These are phyloP conservation scores for Megaceryle alcyon DNA, from an alignment of 2,797 vertebrate species.

Conservation along the genomic window DNA sequence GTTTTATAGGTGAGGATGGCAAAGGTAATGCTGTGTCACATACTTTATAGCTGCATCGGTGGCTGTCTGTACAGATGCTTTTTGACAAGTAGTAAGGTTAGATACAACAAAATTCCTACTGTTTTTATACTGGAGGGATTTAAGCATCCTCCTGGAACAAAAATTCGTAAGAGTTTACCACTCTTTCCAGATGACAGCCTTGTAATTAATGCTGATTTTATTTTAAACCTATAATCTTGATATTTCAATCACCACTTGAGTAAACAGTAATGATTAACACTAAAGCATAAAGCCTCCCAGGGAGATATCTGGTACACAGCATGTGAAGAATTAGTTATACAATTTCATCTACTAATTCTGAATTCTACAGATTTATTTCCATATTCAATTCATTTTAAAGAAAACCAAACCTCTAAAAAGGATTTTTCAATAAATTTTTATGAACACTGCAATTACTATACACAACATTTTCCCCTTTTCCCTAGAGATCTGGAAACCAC, in stretches of 20 bases:
- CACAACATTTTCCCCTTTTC: not conserved
- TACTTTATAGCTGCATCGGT: not conserved
- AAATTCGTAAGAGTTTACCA: not conserved
- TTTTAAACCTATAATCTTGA: not conserved
- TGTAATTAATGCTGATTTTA: slow-evolving; percentile 16
- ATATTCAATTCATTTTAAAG: not conserved
- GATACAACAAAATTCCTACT: not conserved
- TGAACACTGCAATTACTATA: not conserved
- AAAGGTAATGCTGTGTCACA: not conserved
- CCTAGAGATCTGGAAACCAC: not conserved
- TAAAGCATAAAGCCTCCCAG: not conserved
- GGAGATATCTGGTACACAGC: not conserved
- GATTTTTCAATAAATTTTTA: not conserved
- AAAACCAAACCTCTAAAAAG: not conserved
- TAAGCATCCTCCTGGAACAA: not conserved
- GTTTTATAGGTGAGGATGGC: not conserved
- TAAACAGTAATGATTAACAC: slow-evolving; percentile 31
- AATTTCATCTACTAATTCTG: not conserved
- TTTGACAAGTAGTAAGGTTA: not conserved
- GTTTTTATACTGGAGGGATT: not conserved
- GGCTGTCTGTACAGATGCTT: not conserved
- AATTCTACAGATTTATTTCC: not conserved
- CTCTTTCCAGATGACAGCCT: not conserved
- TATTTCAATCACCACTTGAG: slow-evolving; percentile 12
- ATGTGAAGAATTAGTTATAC: not conserved